Evolutionary conservation across 2,797 vertebrate genomes (phyloP).

Genomic region (Cynopterus sphinx): DNA sequence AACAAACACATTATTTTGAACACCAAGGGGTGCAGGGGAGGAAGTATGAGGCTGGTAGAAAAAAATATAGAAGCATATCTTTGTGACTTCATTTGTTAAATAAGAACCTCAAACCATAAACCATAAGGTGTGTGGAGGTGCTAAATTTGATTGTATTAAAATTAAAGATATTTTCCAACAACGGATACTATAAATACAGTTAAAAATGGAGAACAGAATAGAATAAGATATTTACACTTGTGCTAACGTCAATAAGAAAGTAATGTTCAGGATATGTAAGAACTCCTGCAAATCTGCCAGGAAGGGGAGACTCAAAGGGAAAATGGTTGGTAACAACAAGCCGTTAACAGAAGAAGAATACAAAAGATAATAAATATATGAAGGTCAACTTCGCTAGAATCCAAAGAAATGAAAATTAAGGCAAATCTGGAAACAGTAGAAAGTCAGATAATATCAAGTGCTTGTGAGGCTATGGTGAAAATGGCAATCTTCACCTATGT

Average conservation of each 20-base stretch:
- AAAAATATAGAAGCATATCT: not conserved
- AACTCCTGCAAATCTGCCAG: not conserved
- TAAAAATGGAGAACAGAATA: not conserved
- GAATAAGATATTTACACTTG: not conserved
- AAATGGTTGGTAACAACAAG: not conserved
- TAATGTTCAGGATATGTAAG: not conserved
- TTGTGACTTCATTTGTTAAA: slow-evolving; percentile 4
- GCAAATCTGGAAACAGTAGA: not conserved
- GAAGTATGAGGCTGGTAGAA: not conserved
- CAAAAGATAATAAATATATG: not conserved
- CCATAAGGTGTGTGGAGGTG: not conserved
- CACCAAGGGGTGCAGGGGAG: not conserved
- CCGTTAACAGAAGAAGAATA: not conserved
- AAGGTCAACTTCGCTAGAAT: not conserved
- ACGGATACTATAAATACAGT: not conserved
- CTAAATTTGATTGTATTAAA: not conserved
- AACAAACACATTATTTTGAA: not conserved
- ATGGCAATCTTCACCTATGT: not conserved
- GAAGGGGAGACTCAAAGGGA: not conserved
- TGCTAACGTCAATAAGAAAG: not conserved
- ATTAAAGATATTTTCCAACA: not conserved
- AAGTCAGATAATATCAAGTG: not conserved
- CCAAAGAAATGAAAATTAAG: not conserved
- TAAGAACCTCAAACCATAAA: not conserved
- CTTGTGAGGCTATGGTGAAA: not conserved